phyloP scores from a whole-genome alignment of 2,113 vertebrate genomes.

The Peromyscus polionotus region DNA sequence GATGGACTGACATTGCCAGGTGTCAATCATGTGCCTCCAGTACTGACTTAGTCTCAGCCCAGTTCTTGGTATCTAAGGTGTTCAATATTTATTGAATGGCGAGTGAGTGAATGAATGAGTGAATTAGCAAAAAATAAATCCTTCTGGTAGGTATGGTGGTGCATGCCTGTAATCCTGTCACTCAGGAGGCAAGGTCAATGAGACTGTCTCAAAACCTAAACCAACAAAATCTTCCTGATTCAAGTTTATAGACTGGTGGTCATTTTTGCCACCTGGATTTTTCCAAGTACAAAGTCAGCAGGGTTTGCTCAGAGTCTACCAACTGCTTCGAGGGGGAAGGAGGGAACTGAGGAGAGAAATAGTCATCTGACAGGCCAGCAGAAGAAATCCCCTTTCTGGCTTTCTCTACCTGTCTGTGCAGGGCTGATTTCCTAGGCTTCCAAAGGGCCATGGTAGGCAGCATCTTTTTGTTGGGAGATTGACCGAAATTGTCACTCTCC shows the following conservation, averaged over 20 bases:
- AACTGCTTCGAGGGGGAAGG: not conserved
- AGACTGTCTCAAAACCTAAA: not conserved
- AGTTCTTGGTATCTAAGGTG: slow-evolving; percentile 48
- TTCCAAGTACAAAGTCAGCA: slow-evolving; percentile 23
- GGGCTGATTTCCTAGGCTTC: slow-evolving; percentile 12
- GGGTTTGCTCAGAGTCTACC: slow-evolving; percentile 16
- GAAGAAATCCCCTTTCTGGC: slow-evolving; percentile 41
- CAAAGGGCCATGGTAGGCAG: not conserved
- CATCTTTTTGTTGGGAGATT: not conserved
- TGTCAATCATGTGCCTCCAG: slow-evolving; percentile 45
- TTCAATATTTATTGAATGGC: slow-evolving; percentile 29
- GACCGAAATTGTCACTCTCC: not conserved
- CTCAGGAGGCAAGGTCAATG: not conserved
- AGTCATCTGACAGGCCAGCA: too few species aligned
- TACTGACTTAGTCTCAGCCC: slow-evolving; percentile 4
- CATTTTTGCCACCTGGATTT: slow-evolving; percentile 43
- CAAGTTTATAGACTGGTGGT: slow-evolving; percentile 1
- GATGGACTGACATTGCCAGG: not conserved
- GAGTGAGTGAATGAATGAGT: slow-evolving; percentile 7
- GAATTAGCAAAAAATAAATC: not conserved
- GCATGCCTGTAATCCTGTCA: not conserved
- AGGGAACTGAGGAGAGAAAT: not conserved
- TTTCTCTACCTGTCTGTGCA: not conserved
- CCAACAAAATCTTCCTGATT: not conserved
- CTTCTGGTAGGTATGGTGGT: not conserved